Conservation (phyloP, 2,888 invertebrate genomes). For the Caenorhabditis sp. region DNA sequence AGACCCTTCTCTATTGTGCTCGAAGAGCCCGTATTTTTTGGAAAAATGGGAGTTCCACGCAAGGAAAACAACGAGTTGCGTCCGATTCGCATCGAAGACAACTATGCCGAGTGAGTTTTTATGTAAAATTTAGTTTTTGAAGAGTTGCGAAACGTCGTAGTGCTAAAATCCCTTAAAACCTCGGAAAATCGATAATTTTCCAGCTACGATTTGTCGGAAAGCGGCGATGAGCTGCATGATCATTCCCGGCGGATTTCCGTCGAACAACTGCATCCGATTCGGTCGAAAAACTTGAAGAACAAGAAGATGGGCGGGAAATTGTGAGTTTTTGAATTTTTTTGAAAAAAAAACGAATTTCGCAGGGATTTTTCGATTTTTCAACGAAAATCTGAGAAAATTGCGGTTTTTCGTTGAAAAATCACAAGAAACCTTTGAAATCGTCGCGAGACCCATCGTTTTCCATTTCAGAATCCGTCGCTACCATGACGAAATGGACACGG, state of each 20-base stretch:
- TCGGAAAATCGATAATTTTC: slow-evolving; percentile 26
- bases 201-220: slow-evolving; percentile 71
- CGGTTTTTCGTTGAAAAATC: too few species aligned
- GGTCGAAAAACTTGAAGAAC: slow-evolving; percentile 24
- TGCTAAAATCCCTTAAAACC: too few species aligned
- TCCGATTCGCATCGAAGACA: slow-evolving; percentile 75
- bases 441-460: too few species aligned
- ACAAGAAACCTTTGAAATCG: too few species aligned
- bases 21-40: slow-evolving; percentile 4
- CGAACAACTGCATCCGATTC: slow-evolving; percentile 50
- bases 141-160: too few species aligned
- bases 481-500: slow-evolving; percentile 66
- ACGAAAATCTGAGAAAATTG: too few species aligned
- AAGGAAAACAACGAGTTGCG: slow-evolving; percentile 53
- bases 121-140: slow-evolving; percentile 11
- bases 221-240: slow-evolving; percentile 54
- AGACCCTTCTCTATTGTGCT: neutral
- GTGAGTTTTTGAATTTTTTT: slow-evolving; percentile 1
- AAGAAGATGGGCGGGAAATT: slow-evolving; percentile 47
- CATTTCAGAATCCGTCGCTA: slow-evolving; percentile 11
- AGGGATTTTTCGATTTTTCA: too few species aligned
- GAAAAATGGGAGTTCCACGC: slow-evolving; percentile 69
- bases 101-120: slow-evolving; percentile 72
- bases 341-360: too few species aligned
- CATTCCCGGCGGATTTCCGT: slow-evolving; percentile 46